phyloP scores from a whole-genome alignment of 2,888 invertebrate species.

The Drosophila prolongata region DNA sequence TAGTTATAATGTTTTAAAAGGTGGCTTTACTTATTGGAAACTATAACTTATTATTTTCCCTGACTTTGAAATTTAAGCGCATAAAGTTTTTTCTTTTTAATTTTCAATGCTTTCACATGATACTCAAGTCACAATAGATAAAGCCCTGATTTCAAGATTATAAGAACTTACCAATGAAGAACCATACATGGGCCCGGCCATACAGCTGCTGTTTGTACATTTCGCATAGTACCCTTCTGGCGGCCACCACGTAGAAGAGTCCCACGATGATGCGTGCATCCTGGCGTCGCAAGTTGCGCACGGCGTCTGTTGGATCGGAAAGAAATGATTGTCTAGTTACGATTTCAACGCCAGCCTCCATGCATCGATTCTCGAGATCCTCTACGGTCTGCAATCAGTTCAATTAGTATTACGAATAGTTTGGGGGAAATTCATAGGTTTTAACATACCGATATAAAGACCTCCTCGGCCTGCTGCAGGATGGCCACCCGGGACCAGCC shows the following conservation, averaged over 20 bases:
- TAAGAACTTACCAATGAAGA: constrained; percentile 92
- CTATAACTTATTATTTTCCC: too few relatives aligned
- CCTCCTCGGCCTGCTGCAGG: constrained; percentile 99
- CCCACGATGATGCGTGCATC: constrained; percentile 99
- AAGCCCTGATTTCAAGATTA: too few relatives aligned
- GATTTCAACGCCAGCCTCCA: constrained; percentile 96
- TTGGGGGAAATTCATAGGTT: background rate
- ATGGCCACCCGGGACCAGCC: constrained; percentile 99
- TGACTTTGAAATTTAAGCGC: too few relatives aligned
- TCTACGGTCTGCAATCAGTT: constrained; percentile 93
- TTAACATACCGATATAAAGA: constrained; percentile 92
- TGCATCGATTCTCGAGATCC: constrained; percentile 97
- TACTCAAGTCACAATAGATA: too few relatives aligned
- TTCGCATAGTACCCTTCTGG: constrained; percentile 97
- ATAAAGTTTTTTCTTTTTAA: too few relatives aligned
- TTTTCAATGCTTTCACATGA: too few relatives aligned
- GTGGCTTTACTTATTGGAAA: too few relatives aligned
- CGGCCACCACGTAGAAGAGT: constrained; percentile 98
- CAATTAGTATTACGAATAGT: background rate
- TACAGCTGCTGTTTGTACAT: constrained; percentile 96
- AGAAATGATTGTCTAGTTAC: constrained; percentile 98
- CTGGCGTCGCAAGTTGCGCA: constrained; percentile 96
- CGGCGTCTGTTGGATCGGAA: constrained; percentile 98
- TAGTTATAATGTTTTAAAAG: too few relatives aligned
- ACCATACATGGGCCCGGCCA: constrained; percentile 99